Conservation (phyloP, 2,113 vertebrate species). For the Macrotus californicus region DNA sequence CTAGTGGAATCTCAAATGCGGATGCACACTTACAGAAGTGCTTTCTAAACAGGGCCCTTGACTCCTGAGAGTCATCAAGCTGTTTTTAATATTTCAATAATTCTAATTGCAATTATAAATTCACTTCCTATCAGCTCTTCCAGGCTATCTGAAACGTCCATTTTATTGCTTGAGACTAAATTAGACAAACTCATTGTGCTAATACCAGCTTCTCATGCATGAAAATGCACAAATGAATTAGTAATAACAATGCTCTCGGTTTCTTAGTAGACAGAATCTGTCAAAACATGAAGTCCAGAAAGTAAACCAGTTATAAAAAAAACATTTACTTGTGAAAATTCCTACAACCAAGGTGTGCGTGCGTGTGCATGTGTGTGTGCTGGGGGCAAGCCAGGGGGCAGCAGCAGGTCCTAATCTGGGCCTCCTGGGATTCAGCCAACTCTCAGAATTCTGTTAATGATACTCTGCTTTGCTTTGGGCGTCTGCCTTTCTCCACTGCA, state of each 20-base stretch:
- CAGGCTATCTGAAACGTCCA: neutral
- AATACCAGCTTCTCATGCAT: constrained; percentile 21
- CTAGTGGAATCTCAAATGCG: neutral
- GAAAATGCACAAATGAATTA: constrained; percentile 37
- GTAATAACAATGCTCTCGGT: constrained; percentile 2
- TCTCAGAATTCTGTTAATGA: neutral
- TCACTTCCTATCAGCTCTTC: neutral
- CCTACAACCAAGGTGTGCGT: neutral
- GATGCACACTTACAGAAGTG: neutral
- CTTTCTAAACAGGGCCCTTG: neutral
- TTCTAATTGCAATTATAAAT: constrained; percentile 24
- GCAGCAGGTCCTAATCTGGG: neutral
- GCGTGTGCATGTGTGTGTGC: neutral
- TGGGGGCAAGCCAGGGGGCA: fast-evolving
- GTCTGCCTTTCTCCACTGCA: neutral
- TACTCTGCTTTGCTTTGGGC: neutral
- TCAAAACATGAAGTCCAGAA: constrained; percentile 1
- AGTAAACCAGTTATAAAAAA: neutral
- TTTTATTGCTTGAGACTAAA: constrained; percentile 38
- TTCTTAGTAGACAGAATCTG: constrained; percentile 15
- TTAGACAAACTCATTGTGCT: constrained; percentile 33
- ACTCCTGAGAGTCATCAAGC: neutral
- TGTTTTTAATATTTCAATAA: constrained; percentile 43
- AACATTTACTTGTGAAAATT: neutral
- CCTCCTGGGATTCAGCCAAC: neutral